These are phyloP conservation scores for Stenodema calcarata DNA, from an alignment of 2,888 invertebrate genomes.

Conservation along the genomic window DNA sequence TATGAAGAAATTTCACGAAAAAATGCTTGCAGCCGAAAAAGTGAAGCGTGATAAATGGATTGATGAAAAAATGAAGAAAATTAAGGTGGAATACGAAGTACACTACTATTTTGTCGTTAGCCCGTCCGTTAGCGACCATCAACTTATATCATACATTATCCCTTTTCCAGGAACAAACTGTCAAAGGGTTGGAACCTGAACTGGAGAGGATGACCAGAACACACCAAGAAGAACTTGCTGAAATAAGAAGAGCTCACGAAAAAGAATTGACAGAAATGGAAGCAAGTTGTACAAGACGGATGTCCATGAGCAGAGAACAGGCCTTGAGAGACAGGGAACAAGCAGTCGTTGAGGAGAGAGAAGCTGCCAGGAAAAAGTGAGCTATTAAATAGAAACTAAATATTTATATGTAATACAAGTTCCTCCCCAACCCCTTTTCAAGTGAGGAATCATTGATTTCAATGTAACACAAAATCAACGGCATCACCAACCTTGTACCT, in stretches of 20 bases:
- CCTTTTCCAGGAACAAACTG: constrained; percentile 74
- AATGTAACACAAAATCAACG: too few species aligned
- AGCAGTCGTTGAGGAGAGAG: constrained; percentile 69
- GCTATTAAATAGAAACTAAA: background rate
- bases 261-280: constrained; percentile 72
- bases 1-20: constrained; percentile 76
- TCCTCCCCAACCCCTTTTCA: too few species aligned
- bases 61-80: constrained; percentile 82
- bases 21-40: constrained; percentile 79
- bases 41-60: constrained; percentile 79
- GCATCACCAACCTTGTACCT: too few species aligned
- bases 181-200: constrained; percentile 86
- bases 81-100: too few species aligned
- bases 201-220: constrained; percentile 78
- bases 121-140: background rate
- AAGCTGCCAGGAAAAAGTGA: constrained; percentile 63
- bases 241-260: constrained; percentile 72
- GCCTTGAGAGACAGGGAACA: constrained; percentile 70
- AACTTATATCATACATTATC: background rate
- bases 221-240: constrained; percentile 73
- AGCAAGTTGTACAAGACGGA: constrained; percentile 67
- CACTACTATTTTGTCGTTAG: too few species aligned
- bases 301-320: constrained; percentile 68
- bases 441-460: too few species aligned
- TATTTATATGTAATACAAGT: too few species aligned